Evolutionary conservation across 1,140 invertebrate genomes (phyloP).

Genomic region (Neoseiulus cucumeris): DNA sequence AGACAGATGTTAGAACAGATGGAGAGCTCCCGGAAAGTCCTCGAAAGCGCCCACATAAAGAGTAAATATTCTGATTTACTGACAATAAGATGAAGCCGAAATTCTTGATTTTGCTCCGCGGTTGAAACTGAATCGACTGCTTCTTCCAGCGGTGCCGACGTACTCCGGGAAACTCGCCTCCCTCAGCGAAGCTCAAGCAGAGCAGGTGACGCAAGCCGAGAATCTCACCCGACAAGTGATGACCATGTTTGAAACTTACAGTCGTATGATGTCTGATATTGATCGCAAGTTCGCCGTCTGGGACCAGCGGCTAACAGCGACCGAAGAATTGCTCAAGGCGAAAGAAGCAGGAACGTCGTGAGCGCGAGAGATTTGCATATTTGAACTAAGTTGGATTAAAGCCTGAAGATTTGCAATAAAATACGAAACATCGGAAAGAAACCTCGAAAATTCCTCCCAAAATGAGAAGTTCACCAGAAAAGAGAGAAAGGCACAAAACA

Average conservation of each 20-base stretch:
- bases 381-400: no score
- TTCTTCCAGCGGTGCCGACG: neutral
- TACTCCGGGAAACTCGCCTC: neutral
- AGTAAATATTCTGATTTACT: no score
- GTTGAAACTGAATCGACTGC: neutral
- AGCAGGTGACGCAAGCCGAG: neutral
- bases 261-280: slow-evolving; percentile 2
- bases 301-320: neutral
- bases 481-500: no score
- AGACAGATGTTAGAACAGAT: neutral
- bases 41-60: slow-evolving; percentile 6
- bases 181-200: neutral
- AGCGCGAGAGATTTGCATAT: no score
- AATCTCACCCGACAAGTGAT: neutral
- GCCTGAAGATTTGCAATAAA: no score
- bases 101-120: no score
- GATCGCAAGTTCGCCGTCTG: neutral
- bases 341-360: no score
- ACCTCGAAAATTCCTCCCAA: no score
- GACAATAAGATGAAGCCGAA: no score
- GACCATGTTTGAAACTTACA: slow-evolving; percentile 3
- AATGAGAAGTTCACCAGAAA: no score
- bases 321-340: neutral
- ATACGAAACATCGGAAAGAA: no score
- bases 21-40: neutral